Evolutionary conservation across 2,797 vertebrate genomes (phyloP).

Genomic region (Eurystomus glaucurus): DNA sequence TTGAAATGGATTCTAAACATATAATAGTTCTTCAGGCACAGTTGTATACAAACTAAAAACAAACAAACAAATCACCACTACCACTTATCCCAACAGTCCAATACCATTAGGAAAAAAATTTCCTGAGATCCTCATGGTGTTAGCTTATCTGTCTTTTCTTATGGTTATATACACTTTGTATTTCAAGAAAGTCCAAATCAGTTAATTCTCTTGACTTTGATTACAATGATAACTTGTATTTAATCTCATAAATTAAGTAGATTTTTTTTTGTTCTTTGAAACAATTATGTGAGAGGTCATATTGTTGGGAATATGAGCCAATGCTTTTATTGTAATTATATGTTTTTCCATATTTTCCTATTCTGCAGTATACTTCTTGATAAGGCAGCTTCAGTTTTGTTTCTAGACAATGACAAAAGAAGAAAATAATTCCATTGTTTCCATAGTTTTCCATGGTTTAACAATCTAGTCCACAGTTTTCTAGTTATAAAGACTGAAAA

Average conservation of each 20-base stretch:
- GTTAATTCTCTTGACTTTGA: neutral
- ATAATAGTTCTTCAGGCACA: neutral
- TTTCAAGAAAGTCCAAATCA: neutral
- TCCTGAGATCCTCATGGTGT: neutral
- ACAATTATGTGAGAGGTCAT: accelerated
- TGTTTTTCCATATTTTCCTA: neutral
- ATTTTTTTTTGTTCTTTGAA: neutral
- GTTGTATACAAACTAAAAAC: neutral
- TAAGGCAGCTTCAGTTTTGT: neutral
- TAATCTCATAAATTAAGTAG: neutral
- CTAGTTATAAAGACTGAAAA: neutral
- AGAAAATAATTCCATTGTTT: neutral
- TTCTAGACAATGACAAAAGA: neutral
- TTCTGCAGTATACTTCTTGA: neutral
- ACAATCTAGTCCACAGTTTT: neutral
- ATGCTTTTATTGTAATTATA: neutral
- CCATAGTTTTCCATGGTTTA: neutral
- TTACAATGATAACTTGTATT: neutral
- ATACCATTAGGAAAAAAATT: neutral
- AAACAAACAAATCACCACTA: neutral
- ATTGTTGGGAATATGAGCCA: neutral
- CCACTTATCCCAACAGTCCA: neutral
- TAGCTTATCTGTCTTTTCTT: neutral
- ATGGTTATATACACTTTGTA: neutral
- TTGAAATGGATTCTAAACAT: neutral